Evolutionary conservation across 2,888 invertebrate species (phyloP).

Genomic region (Crioceris asparagi): DNA sequence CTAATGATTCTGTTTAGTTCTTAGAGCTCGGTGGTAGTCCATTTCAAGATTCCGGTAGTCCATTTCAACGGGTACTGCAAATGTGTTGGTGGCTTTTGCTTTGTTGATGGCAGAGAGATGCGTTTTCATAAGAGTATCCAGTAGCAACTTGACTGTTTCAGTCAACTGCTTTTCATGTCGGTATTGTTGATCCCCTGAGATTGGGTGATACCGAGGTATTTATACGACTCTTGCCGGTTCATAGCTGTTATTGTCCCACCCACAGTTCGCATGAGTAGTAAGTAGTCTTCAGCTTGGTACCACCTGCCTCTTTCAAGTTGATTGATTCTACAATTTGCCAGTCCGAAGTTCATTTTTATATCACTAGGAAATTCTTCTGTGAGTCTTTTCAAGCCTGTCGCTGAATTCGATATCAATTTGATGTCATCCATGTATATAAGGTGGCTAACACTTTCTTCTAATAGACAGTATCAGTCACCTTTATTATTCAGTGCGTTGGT

Average conservation of each 20-base stretch:
- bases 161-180: too few relatives aligned
- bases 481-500: neutral
- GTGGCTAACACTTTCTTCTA: neutral
- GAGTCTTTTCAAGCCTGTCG: conserved; percentile 1
- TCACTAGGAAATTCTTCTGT: neutral
- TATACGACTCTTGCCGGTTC: neutral
- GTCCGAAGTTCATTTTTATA: conserved; percentile 1
- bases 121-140: neutral
- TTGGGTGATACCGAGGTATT: too few relatives aligned
- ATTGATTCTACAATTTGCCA: too few relatives aligned
- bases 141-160: neutral
- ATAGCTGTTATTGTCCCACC: neutral
- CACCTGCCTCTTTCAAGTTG: too few relatives aligned
- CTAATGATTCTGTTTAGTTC: neutral
- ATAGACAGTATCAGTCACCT: neutral
- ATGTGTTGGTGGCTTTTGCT: too few relatives aligned
- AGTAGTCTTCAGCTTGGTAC: neutral
- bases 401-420: neutral
- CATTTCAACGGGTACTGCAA: neutral
- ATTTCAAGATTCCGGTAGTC: neutral
- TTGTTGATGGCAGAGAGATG: neutral
- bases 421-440: conserved; percentile 2
- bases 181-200: too few relatives aligned
- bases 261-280: neutral
- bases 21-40: neutral